Conservation (phyloP, 1,140 invertebrate genomes). For the Drosophila lini region DNA sequence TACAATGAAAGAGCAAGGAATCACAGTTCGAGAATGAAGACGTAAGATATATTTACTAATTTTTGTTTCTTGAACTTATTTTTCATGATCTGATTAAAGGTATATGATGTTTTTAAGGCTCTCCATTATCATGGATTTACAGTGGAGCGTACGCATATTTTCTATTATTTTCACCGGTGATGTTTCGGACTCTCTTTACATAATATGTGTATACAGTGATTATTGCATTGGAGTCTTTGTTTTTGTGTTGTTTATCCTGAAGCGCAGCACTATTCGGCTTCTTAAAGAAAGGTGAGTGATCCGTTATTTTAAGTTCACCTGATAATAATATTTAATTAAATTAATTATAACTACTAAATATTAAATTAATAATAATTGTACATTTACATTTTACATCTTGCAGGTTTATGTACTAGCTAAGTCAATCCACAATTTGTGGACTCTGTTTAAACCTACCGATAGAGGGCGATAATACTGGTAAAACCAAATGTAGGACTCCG, state of each 20-base stretch:
- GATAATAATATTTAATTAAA: too few species aligned
- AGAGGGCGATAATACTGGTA: conserved; percentile 7
- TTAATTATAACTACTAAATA: too few species aligned
- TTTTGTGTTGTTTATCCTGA: neutral
- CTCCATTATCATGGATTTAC: neutral
- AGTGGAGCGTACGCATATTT: neutral
- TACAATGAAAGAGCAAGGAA: neutral
- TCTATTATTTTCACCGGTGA: neutral
- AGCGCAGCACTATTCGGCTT: conserved; percentile 1
- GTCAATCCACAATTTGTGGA: neutral
- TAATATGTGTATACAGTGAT: neutral
- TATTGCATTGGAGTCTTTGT: neutral
- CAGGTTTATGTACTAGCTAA: neutral
- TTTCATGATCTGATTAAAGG: neutral
- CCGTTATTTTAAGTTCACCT: too few species aligned
- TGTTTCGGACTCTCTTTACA: rapidly evolving
- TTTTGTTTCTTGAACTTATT: neutral
- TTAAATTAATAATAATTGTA: too few species aligned
- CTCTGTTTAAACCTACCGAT: neutral
- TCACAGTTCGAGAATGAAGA: neutral
- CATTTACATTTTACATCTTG: neutral
- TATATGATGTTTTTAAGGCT: neutral
- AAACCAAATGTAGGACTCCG: neutral
- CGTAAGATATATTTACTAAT: neutral
- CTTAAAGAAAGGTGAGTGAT: neutral